phyloP scores from a whole-genome alignment of 2,113 vertebrate genomes.

The Cololabis saira region DNA sequence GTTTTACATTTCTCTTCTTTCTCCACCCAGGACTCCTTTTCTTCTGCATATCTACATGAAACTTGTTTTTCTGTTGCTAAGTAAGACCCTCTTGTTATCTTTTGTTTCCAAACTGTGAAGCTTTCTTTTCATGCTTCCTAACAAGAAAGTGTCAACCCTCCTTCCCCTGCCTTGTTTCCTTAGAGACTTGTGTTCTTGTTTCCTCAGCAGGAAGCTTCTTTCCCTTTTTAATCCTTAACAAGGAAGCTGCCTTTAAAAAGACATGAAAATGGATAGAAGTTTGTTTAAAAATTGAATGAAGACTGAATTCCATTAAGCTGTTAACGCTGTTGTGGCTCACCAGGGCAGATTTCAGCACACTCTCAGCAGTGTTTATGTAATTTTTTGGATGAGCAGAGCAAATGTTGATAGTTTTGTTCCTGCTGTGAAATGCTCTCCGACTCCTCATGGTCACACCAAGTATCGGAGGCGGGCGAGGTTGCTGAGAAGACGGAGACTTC shows the following conservation, averaged over 20 bases:
- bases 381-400: slow-evolving; percentile 13
- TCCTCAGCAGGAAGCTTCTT: slow-evolving; percentile 6
- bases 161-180: not conserved
- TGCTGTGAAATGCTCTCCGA: slow-evolving; percentile 2
- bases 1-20: not conserved
- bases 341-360: not conserved
- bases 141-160: not conserved
- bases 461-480: slow-evolving; percentile 2
- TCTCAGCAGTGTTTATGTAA: slow-evolving; percentile 9
- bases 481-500: not conserved
- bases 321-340: not conserved
- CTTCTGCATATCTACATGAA: not conserved
- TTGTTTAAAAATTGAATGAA: slow-evolving; percentile 9
- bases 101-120: slow-evolving; percentile 10
- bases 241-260: not conserved
- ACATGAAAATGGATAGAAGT: not conserved
- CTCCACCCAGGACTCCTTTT: not conserved
- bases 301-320: not conserved
- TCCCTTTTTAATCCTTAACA: slow-evolving; percentile 12
- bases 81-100: slow-evolving; percentile 3
- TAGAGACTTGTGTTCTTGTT: slow-evolving; percentile 2
- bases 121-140: not conserved
- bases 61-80: not conserved
- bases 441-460: slow-evolving; percentile 12
- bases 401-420: not conserved